Percentiles rank a stretch among this genome's conserved stretches.
phyloP scores from a whole-genome alignment of 2,888 invertebrate species.

The Entomobrya multifasciata region DNA sequence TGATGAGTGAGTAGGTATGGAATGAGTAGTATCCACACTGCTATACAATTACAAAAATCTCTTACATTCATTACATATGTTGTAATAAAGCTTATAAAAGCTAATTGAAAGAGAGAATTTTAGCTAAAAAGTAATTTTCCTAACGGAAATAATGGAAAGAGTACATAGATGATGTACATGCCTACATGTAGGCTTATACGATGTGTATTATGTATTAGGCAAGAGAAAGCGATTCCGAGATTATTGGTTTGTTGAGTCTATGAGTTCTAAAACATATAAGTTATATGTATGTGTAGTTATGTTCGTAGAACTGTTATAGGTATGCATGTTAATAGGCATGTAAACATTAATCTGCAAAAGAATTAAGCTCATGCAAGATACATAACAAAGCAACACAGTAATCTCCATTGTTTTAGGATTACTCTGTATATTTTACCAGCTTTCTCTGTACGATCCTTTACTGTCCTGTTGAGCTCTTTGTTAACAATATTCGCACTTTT shows the following conservation, averaged over 20 bases:
- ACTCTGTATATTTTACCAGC: not conserved
- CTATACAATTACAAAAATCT: slow-evolving; percentile 5
- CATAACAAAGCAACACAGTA: no score
- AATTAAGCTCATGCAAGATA: no score
- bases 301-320: no score
- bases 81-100: slow-evolving; percentile 14
- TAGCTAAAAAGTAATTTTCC: slow-evolving; percentile 36
- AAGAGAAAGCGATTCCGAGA: no score
- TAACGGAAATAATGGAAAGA: slow-evolving; percentile 10
- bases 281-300: no score
- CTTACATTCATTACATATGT: slow-evolving; percentile 3
- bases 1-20: not conserved
- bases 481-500: slow-evolving; percentile 33
- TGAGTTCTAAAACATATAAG: no score
- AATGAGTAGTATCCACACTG: not conserved
- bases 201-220: no score
- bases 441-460: not conserved
- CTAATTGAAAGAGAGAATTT: slow-evolving; percentile 53
- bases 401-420: slow-evolving; percentile 23
- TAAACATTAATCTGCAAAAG: no score
- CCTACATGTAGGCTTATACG: no score
- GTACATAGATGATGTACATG: no score
- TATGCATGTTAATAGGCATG: no score
- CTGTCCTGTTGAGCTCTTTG: not conserved
- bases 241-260: no score